Conservation (phyloP, 2,797 vertebrate species). For the Streptopelia turtur region DNA sequence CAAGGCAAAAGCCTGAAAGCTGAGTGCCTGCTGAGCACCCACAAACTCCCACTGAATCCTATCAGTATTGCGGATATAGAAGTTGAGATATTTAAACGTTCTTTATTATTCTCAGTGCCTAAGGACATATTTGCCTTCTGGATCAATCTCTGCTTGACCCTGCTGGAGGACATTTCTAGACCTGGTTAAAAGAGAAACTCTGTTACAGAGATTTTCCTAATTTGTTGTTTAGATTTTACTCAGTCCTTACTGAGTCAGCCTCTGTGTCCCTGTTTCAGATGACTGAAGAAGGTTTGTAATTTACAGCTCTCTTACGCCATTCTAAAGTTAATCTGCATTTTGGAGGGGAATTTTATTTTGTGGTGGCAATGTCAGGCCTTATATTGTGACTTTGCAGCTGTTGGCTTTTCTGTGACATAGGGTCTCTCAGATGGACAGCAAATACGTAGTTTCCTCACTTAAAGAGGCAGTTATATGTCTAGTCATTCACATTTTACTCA, state of each 20-base stretch:
- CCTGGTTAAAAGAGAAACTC: not conserved
- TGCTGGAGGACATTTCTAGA: not conserved
- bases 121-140: not conserved
- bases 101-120: not conserved
- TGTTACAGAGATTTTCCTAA: not conserved
- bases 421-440: not conserved
- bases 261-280: not conserved
- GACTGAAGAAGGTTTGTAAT: not conserved
- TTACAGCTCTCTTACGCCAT: not conserved
- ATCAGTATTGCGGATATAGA: not conserved
- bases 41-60: not conserved
- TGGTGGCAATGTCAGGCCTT: not conserved
- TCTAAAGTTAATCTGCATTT: not conserved
- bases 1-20: slow-evolving; percentile 34
- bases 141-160: not conserved
- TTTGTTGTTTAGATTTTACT: not conserved
- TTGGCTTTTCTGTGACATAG: not conserved
- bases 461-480: not conserved
- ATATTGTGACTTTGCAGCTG: not conserved
- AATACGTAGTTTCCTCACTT: not conserved
- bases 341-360: not conserved
- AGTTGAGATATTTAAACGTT: not conserved
- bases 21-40: slow-evolving; percentile 32
- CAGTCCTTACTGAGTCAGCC: not conserved
- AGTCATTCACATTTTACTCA: not conserved